These are phyloP conservation scores for Phylloscopus trochilus DNA, from an alignment of 2,113 vertebrate genomes.

Conservation along the genomic window DNA sequence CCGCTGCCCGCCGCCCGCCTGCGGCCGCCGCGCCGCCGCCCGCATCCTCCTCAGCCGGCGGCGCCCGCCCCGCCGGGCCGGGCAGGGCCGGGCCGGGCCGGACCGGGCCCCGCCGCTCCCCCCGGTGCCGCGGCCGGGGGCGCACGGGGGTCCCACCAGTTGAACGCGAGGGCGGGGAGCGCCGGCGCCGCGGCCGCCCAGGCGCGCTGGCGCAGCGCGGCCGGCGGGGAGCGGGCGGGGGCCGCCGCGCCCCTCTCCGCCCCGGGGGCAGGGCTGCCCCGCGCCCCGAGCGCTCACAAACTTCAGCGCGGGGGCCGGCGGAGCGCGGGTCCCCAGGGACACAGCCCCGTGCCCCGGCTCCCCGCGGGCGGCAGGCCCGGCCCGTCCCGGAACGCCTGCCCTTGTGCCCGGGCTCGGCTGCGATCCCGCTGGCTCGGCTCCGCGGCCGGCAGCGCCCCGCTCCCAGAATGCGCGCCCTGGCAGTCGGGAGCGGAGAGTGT, in stretches of 20 bases:
- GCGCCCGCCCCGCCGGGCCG: no score
- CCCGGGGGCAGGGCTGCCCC: neutral
- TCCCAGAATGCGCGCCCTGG: neutral
- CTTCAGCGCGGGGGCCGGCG: neutral
- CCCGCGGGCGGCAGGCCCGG: neutral
- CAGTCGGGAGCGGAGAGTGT: neutral
- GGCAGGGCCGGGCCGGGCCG: no score
- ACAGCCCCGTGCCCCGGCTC: neutral
- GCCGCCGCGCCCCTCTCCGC: neutral
- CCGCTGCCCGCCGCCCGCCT: neutral
- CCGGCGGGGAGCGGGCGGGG: no score
- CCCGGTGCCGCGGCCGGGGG: no score
- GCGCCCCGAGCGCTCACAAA: neutral
- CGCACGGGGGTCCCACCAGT: no score
- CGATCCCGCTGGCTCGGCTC: neutral
- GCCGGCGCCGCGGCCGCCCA: no score
- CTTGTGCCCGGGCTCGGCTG: neutral
- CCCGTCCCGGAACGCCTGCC: neutral
- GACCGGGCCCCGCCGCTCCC: no score
- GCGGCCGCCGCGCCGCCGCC: neutral
- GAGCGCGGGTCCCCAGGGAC: neutral
- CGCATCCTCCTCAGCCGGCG: no score
- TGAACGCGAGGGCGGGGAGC: no score
- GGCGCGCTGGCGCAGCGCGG: no score
- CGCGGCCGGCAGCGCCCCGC: neutral